A percentile compares a stretch with the other conserved stretches of the same genome.
Evolutionary conservation across 2,113 vertebrate species (phyloP).

Genomic region (Oryctolagus cuniculus): DNA sequence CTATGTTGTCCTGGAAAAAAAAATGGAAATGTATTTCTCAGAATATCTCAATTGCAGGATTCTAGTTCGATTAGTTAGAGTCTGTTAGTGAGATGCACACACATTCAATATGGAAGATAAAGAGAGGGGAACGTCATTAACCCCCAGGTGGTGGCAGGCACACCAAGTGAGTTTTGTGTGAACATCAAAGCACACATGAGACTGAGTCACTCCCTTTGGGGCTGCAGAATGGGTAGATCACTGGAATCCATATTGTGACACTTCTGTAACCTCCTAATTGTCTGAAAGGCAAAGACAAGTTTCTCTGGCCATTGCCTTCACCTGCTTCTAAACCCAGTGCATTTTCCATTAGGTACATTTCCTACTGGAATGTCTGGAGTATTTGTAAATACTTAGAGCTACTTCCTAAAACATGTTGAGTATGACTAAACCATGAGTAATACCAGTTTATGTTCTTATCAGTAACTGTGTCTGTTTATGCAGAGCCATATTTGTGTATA

Average conservation of each 20-base stretch:
- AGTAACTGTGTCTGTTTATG: neutral
- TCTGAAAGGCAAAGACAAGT: neutral
- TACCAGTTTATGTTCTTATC: neutral
- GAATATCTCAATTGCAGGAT: neutral
- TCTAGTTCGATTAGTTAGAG: neutral
- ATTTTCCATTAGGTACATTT: too few relatives aligned
- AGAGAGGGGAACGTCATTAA: neutral
- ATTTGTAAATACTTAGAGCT: neutral
- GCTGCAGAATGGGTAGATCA: neutral
- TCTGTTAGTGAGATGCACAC: neutral
- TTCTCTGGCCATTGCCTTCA: neutral
- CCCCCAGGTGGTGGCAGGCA: neutral
- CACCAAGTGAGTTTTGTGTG: neutral
- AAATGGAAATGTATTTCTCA: neutral
- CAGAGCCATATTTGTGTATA: neutral
- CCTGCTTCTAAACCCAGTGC: too few relatives aligned
- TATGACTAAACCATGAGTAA: neutral
- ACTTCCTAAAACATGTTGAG: constrained; percentile 25
- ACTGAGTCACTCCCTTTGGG: neutral
- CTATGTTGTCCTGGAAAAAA: neutral
- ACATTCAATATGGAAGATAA: neutral
- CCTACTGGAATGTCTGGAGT: neutral
- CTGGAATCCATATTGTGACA: neutral
- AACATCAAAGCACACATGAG: neutral
- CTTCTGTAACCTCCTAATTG: neutral